These are phyloP conservation scores for Maccullochella peelii DNA, from an alignment of 2,113 vertebrate species.

Conservation along the genomic window DNA sequence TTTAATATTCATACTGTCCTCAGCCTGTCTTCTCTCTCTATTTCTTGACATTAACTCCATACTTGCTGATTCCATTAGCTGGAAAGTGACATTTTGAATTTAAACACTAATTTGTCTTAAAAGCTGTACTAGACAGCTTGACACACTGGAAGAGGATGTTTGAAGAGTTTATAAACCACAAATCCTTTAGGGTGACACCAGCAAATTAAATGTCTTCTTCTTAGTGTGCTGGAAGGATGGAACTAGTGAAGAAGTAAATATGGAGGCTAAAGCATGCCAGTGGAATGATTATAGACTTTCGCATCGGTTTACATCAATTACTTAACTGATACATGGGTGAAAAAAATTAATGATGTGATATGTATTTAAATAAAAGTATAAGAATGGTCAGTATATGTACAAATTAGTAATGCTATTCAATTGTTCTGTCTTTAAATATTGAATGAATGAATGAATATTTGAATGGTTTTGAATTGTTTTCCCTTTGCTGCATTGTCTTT, in stretches of 20 bases:
- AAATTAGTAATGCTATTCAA: background rate
- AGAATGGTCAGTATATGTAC: background rate
- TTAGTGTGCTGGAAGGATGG: slow-evolving; percentile 5
- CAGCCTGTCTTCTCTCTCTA: slow-evolving; percentile 12
- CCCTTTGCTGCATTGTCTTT: background rate
- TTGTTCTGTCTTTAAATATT: background rate
- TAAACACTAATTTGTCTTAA: slow-evolving; percentile 46
- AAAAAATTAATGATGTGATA: no score
- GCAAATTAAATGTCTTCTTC: slow-evolving; percentile 32
- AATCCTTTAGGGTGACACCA: slow-evolving; percentile 39
- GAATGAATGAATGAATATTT: background rate
- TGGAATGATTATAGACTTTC: background rate
- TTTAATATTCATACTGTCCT: slow-evolving; percentile 29
- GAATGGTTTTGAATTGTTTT: no score
- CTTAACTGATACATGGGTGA: no score
- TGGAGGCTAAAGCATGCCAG: background rate
- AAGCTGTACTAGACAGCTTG: slow-evolving; percentile 39
- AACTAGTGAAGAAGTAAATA: background rate
- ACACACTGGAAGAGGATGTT: slow-evolving; percentile 36
- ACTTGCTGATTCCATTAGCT: slow-evolving; percentile 54
- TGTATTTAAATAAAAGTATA: background rate
- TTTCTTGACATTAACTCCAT: slow-evolving; percentile 3
- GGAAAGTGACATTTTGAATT: slow-evolving; percentile 36
- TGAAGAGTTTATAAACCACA: slow-evolving; percentile 49
- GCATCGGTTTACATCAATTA: background rate